Base-by-base conservation (phyloP, 2,888 invertebrate species). In the Parnassius smintheus region DNA sequence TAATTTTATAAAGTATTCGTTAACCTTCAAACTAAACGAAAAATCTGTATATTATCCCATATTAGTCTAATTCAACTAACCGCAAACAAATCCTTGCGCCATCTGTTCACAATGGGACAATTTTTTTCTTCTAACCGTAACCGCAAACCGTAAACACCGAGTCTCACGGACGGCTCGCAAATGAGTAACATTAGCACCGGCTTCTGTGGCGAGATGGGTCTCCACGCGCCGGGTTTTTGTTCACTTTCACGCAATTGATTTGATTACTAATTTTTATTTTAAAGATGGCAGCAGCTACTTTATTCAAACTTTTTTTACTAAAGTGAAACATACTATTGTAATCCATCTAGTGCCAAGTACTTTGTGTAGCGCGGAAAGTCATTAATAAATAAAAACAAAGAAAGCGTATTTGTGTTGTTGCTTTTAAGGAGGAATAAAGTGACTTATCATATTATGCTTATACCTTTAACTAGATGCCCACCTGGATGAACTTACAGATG, bases 61-160 rank as follows among this genome's bases (percentile, higher is more conserved):
- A 57, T 57, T 53, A 53, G 22, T n/a, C 42, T 54, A 58, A 58
- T 62, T 53, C 53, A 52, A 25, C 46, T 62, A 62, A 57, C 57
- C 62, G 13, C 62, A 62, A 48, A 53, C 57, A 52, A 57, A 56
- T 52, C 51, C 52, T 13, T 45, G 18, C 51, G 18, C 41, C 41
- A 53, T 48, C 57, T 46, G 56, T 51, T 48, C 35, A 11, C 44
- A 11, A 9, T 51, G 11, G 4, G 25, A 41, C 35, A 25, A 18
- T 42, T 62, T 62, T 62, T 61, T 57, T 57, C 48, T 52, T 22
- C 13, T 11, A 18, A 53, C 62, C 62, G 57, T 11, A 18, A 53
- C 62, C 62, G 57, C 62, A 62, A 62, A 58, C 57, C 62, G 49
- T 52, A 61, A 52, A 54, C 48, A 53, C n/a, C 18, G 52, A n/a